Base-by-base conservation (phyloP, 2,797 vertebrate species). In the Danio kyathit region DNA sequence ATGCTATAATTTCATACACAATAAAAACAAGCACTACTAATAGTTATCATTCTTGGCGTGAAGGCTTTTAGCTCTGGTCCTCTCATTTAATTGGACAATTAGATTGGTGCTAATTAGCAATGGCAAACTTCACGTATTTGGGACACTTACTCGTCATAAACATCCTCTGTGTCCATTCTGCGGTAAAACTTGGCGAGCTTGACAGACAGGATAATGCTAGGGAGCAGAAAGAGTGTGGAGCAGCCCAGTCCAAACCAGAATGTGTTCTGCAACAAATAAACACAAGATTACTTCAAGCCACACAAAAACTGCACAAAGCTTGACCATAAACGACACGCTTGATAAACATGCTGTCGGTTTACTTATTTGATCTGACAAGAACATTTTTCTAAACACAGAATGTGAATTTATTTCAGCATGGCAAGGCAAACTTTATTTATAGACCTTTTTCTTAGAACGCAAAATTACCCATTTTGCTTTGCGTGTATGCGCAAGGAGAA, bases 211-310 rank as follows among this genome's bases (percentile, higher is more conserved):
- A 99, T 96, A 78, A 99, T 89, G 86, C 96, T 97, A 0, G 97
- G 97, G 74, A 99, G 94, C 83, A 98, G 90, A 88, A 98, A 93
- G 6, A 96, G 71, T 0, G 95, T 94, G 69, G 96, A 96, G 85
- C 96, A 94, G 88, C 97, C 98, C 88, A 98, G 88, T 76, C 97
- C 96, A 89, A 99, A 97, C 97, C 98, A 99, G 89, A 99, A 98
- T 0, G 95, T 91, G 91, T 99, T 99, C 98, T 99, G 88, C 65
- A 76, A 88, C 9, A 88, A 74, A 85, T 41, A 29, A 59, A 54
- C 65, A 56, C 13, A 63, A 48, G 38, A 60, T 64, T 51, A n/a
- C 46, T 51, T 69, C 14, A 66, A 41, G 38, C 14, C 40, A 52
- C 19, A 14, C n/a, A 60, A 43, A 67, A 49, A 65, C 44, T 40